Base-by-base conservation (phyloP, 2,888 invertebrate species). In the Mimas tiliae region DNA sequence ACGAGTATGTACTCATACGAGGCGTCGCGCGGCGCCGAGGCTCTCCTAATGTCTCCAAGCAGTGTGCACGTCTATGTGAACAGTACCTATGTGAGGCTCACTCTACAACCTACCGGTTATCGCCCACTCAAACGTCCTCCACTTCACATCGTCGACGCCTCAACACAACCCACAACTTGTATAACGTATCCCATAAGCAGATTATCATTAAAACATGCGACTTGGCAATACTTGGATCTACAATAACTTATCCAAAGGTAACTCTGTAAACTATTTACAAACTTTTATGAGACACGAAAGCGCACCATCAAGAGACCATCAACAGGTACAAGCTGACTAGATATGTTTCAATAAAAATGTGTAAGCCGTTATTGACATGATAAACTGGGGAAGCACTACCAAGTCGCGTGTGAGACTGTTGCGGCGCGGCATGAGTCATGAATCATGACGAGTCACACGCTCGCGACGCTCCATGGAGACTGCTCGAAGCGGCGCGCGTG, bases 71-170 rank as follows among this genome's bases (percentile, higher is more conserved):
- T 63, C 63, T 63, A 63, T 50, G 11, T 50, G 50, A 27, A 19
- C 33, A 50, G 50, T 63, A n/a, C n/a, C n/a, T n/a, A 50, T 16
- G 64, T 42, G 51, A 50, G 78, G 81, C 82, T 80, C 82, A 80
- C 79, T 73, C 74, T 81, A 80, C 70, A 82, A 83, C 80, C 82
- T 83, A 84, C 85, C 86, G 82, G n/a, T 83, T 21, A 9, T 19
- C 19, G 27, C 27, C 50, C 19, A 50, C 50, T 16, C n/a, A 14
- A 38, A 38, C 38, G 8, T 38, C 38, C 3, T 48, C 48, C 48
- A 19, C 19, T 4, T 19, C 50, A 50, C 50, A 8, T 19, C 50
- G 19, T 19, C 19, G 50, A 50, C 50, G 19, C 9, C 50, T 16
- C 48, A n/a, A n/a, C n/a, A n/a, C n/a, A n/a, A n/a, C n/a, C n/a